phyloP scores from a whole-genome alignment of 1,140 invertebrate species.

The Trinorchestia longiramus region DNA sequence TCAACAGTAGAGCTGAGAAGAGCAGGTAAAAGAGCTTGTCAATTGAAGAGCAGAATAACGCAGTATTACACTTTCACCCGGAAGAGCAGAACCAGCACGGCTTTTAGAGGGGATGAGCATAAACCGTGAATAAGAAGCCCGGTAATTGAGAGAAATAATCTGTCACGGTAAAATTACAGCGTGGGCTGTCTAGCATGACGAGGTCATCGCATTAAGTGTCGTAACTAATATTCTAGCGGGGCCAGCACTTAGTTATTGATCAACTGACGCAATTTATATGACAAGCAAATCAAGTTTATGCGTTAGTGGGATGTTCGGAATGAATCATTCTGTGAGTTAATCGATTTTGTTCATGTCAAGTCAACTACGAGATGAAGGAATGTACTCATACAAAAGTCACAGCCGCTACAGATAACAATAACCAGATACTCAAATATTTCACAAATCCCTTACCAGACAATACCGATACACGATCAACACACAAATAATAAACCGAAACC shows the following conservation, averaged over 20 bases:
- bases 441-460: too few relatives aligned
- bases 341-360: background rate
- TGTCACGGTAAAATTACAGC: background rate
- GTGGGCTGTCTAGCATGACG: background rate
- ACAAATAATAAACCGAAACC: too few relatives aligned
- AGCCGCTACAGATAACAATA: too few relatives aligned
- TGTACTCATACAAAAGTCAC: too few relatives aligned
- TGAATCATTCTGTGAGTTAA: background rate
- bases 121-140: background rate
- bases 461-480: too few relatives aligned
- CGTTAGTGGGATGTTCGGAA: background rate
- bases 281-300: background rate
- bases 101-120: background rate
- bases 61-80: background rate
- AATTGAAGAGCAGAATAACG: background rate
- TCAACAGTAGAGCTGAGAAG: background rate
- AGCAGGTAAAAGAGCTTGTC: background rate
- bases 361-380: too few relatives aligned
- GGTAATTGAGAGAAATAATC: background rate
- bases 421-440: too few relatives aligned
- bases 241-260: background rate
- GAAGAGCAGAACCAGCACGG: background rate
- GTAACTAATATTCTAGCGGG: background rate
- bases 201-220: background rate
- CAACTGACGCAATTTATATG: background rate